Base-by-base conservation (phyloP, 2,113 vertebrate genomes). In the Solea senegalensis region DNA sequence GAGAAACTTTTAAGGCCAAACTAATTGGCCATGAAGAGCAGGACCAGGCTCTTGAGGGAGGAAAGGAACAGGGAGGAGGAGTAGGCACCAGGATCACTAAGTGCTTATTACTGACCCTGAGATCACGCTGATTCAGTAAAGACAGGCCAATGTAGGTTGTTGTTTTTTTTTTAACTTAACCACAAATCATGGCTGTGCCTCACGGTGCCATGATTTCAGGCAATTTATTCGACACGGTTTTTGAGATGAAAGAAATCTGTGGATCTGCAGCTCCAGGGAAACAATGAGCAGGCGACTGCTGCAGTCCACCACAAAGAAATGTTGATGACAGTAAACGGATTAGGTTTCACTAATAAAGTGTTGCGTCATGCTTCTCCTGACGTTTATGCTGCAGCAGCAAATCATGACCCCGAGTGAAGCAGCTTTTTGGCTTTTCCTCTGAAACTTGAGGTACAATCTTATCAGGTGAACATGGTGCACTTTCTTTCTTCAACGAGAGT, bases 21-120 rank as follows among this genome's bases (percentile, higher is more conserved):
- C 63, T 88, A 86, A 80, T 81, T 82, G 49, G 69, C 67, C 64
- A 51, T 66, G 27, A 65, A 58, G 26, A 62, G 50, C 48, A 16
- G 48, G 44, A 51, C 9, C 21, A 48, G 63, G 41, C 62, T 79
- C 28, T 74, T 78, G 11, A 34, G 61, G 57, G 14, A 49, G 56
- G 43, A 67, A 59, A 68, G 44, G 56, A 80, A 79, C 28, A 15
- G 21, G 63, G 50, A 28, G 63, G 69, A 50, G 56, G 56, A 74
- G 68, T 41, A 45, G 61, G 60, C 16, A 4, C 39, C 58, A 66
- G 52, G 27, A 66, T 68, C 62, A 54, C 69, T 49, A 64, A 77
- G 72, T 15, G n/a, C 53, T 67, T 46, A 58, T 85, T 83, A 62
- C 49, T 49, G n/a, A 54, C 9, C 45, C 41, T 8, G 34, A 73